phyloP scores from a whole-genome alignment of 2,797 vertebrate species.

The Parauchenoglanis ngamensis region DNA sequence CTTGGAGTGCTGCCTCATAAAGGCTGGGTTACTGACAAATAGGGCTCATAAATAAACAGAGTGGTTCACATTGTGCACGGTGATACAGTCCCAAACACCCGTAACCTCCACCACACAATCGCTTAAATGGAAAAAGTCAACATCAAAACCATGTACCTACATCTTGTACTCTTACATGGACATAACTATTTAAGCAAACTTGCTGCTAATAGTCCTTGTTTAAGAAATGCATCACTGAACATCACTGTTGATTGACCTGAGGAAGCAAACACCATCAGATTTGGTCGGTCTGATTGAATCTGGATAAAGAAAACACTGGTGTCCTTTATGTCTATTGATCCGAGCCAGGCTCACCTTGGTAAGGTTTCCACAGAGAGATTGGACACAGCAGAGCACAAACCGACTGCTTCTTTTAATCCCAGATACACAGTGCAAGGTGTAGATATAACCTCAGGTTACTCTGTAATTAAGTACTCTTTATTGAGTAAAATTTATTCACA shows the following conservation, averaged over 20 bases:
- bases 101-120: background rate
- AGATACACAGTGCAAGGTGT: background rate
- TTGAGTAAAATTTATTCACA: background rate
- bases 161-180: background rate
- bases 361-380: background rate
- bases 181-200: background rate
- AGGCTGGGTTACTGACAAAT: constrained; percentile 64
- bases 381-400: background rate
- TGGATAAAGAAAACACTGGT: constrained; percentile 56
- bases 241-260: background rate
- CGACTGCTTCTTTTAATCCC: background rate
- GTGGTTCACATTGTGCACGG: constrained; percentile 56
- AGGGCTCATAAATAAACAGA: constrained; percentile 64
- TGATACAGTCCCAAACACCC: constrained; percentile 62
- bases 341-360: constrained; percentile 29
- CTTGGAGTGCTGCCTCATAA: constrained; percentile 49
- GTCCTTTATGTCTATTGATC: constrained; percentile 58
- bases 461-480: background rate
- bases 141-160: background rate
- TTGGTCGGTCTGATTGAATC: constrained; percentile 52
- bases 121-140: background rate
- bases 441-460: background rate
- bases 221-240: background rate
- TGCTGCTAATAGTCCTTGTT: background rate
- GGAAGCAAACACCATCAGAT: background rate